Conservation (phyloP, 2,888 invertebrate species). For the Drosophila prostipennis region DNA sequence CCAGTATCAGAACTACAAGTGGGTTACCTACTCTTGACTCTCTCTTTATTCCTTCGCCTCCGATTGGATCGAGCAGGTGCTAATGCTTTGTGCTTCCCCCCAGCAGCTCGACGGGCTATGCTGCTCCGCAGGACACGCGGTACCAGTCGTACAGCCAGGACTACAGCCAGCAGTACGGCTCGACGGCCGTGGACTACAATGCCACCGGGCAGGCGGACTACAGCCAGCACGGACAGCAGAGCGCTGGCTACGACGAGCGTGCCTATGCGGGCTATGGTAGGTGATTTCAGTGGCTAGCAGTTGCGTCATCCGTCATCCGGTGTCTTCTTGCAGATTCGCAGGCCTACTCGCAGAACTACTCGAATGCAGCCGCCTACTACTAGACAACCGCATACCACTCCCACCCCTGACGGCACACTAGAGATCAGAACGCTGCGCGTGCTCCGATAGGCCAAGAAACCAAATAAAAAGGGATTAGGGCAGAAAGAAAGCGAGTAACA, state of each 20-base stretch:
- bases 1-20: slow-evolving; percentile 84
- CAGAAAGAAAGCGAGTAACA: slow-evolving; percentile 24
- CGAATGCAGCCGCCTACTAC: slow-evolving; percentile 84
- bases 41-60: not conserved
- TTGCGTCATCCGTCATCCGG: slow-evolving; percentile 22
- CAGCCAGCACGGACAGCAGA: slow-evolving; percentile 79
- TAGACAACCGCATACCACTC: slow-evolving; percentile 56
- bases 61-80: not conserved
- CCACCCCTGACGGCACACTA: slow-evolving; percentile 47
- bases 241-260: slow-evolving; percentile 82
- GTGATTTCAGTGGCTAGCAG: slow-evolving; percentile 39
- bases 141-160: slow-evolving; percentile 83
- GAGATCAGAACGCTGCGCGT: slow-evolving; percentile 74
- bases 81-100: slow-evolving; percentile 1
- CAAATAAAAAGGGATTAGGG: slow-evolving; percentile 66
- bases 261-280: slow-evolving; percentile 84
- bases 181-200: slow-evolving; percentile 83
- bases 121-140: slow-evolving; percentile 82
- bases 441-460: slow-evolving; percentile 60
- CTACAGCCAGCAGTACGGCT: slow-evolving; percentile 83
- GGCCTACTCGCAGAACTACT: slow-evolving; percentile 83
- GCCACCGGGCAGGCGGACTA: slow-evolving; percentile 83
- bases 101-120: slow-evolving; percentile 79
- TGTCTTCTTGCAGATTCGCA: slow-evolving; percentile 78
- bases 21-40: slow-evolving; percentile 16